Conservation (phyloP, 2,888 invertebrate genomes). For the Flabesymbios commensalis region DNA sequence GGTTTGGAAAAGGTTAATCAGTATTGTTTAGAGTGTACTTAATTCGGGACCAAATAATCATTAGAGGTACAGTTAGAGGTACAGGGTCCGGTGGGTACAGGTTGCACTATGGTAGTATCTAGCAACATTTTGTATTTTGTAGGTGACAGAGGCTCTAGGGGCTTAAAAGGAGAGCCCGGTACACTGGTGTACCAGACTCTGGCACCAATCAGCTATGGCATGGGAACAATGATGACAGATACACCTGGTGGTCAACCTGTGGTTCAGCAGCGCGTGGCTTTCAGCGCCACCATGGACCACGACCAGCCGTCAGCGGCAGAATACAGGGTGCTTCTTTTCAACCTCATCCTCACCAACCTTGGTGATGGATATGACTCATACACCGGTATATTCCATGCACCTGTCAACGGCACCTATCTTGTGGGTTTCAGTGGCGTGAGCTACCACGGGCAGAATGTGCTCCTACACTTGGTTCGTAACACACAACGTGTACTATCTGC, state of each 20-base stretch:
- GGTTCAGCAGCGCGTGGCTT: slow-evolving; percentile 17
- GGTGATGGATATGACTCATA: slow-evolving; percentile 23
- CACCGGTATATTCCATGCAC: slow-evolving; percentile 32
- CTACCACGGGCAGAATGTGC: slow-evolving; percentile 32
- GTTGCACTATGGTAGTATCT: background rate
- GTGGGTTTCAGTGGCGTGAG: slow-evolving; percentile 36
- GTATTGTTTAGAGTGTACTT: no score
- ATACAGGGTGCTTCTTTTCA: slow-evolving; percentile 26
- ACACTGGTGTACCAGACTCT: slow-evolving; percentile 3
- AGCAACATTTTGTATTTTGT: background rate
- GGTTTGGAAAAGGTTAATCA: no score
- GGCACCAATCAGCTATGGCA: background rate
- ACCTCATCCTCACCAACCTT: slow-evolving; percentile 18
- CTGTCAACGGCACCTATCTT: slow-evolving; percentile 33
- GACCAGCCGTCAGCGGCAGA: slow-evolving; percentile 21
- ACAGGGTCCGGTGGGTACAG: no score
- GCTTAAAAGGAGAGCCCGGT: slow-evolving; percentile 10
- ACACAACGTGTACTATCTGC: slow-evolving; percentile 35
- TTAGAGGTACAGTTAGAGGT: no score
- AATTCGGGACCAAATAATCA: no score
- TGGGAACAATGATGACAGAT: background rate
- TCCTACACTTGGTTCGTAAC: slow-evolving; percentile 34
- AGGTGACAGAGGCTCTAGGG: slow-evolving; percentile 13
- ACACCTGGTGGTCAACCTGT: background rate
- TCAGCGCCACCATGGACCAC: slow-evolving; percentile 33